These are phyloP conservation scores for Melangyna quadrimaculata DNA, from an alignment of 2,888 invertebrate species.

Conservation along the genomic window DNA sequence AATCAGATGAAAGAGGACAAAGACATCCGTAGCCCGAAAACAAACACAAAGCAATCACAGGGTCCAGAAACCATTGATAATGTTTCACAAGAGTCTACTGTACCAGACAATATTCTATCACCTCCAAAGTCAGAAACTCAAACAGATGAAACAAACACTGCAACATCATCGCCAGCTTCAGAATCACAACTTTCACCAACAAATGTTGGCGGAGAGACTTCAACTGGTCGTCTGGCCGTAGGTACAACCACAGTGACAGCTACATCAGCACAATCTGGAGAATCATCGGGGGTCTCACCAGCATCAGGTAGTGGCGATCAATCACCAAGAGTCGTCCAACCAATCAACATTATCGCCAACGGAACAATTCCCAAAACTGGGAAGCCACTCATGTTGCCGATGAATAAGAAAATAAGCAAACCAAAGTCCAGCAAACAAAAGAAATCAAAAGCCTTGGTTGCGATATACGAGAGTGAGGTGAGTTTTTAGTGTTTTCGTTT, in stretches of 20 bases:
- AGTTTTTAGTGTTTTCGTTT: slow-evolving; percentile 69
- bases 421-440: slow-evolving; percentile 77
- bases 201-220: slow-evolving; percentile 23
- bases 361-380: slow-evolving; percentile 80
- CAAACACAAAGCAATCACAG: slow-evolving; percentile 48
- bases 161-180: slow-evolving; percentile 78
- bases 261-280: slow-evolving; percentile 45
- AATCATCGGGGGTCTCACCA: slow-evolving; percentile 58
- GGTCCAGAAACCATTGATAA: slow-evolving; percentile 60
- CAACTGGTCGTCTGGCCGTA: neutral
- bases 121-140: slow-evolving; percentile 79
- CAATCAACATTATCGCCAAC: slow-evolving; percentile 76
- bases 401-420: slow-evolving; percentile 79
- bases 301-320: slow-evolving; percentile 64
- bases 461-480: slow-evolving; percentile 84
- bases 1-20: slow-evolving; percentile 56
- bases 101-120: slow-evolving; percentile 78
- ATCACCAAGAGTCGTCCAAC: slow-evolving; percentile 62
- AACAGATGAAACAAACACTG: slow-evolving; percentile 79
- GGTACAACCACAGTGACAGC: slow-evolving; percentile 25
- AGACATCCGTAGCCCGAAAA: slow-evolving; percentile 9
- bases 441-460: slow-evolving; percentile 81
- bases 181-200: slow-evolving; percentile 78
- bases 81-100: slow-evolving; percentile 68
- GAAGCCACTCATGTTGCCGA: slow-evolving; percentile 78